Base-by-base conservation (phyloP, 2,888 invertebrate species). In the Nyleta sp. region DNA sequence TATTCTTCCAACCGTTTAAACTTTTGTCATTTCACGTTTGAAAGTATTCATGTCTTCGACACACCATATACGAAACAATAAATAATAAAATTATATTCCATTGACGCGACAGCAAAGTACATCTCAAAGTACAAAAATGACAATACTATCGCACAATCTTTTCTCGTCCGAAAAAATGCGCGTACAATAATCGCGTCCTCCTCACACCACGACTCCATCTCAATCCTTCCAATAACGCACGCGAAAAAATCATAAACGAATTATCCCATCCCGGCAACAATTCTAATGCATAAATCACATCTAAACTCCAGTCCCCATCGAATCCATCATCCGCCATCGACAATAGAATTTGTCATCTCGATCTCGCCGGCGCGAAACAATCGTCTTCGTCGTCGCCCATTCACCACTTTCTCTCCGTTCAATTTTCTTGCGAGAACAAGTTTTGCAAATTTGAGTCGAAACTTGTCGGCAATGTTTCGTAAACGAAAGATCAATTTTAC, bases 311-410 rank as follows among this genome's bases (percentile, higher is more conserved):
- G 15, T 24, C 28, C 24, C 46, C 62, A n/a, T 70, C 52, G 13
- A 46, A 76, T 70, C 52, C 57, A 70, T 76, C 70, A 59, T 64
- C 44, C 44, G 42, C 70, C 11, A 64, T 76, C 64, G 70, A 76
- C 70, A 76, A 76, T 76, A 70, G 70, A 76, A 76, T 76, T 76
- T 64, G 64, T 76, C 75, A 70, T 64, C 48, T 42, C 40, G 50
- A 70, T 76, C 64, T 70, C 33, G 17, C 0, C 18, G 28, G 15
- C 50, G 70, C 40, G 42, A 75, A 76, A 70, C 59, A 76, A 76
- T 70, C 57, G 62, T 42, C 48, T 48, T 40, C 35, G 17, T 6
- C 10, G 7, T 24, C 40, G 38, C 52, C 24, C 53, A 53, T 46
- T 75, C 53, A 53, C n/a, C 22, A 62, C 68, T 62, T 68, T 74